Percentiles rank a stretch among this genome's conserved stretches.
These are phyloP conservation scores for Physocephala rufipes DNA, from an alignment of 2,888 invertebrate species.

Conservation along the genomic window DNA sequence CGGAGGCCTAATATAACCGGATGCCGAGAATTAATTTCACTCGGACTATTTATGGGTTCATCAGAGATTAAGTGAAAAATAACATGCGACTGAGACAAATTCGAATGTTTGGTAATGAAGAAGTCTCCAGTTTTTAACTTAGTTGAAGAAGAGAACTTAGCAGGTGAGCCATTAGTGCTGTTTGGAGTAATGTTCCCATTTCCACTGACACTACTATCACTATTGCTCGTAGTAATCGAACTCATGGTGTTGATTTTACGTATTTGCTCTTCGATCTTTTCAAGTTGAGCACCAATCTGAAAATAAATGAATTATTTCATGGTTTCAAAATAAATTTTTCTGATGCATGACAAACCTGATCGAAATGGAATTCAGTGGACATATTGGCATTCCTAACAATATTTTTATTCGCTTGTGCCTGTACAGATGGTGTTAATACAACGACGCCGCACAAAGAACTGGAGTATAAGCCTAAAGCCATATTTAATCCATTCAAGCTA, in stretches of 20 bases:
- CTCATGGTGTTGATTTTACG: slow-evolving; percentile 63
- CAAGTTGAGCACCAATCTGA: slow-evolving; percentile 85
- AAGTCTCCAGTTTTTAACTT: slow-evolving; percentile 84
- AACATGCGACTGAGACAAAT: slow-evolving; percentile 92
- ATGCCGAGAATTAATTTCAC: slow-evolving; percentile 95
- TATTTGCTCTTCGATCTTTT: slow-evolving; percentile 71
- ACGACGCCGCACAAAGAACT: slow-evolving; percentile 89
- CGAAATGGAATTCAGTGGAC: slow-evolving; percentile 96
- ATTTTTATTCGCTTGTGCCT: slow-evolving; percentile 61
- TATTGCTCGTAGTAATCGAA: slow-evolving; percentile 42
- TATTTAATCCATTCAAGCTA: slow-evolving; percentile 75
- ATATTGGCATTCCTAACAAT: slow-evolving; percentile 65
- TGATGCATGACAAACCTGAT: slow-evolving; percentile 51
- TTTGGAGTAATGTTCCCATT: slow-evolving; percentile 47
- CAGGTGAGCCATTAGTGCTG: slow-evolving; percentile 55
- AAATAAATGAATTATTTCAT: slow-evolving; percentile 17
- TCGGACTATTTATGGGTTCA: slow-evolving; percentile 73
- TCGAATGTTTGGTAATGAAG: slow-evolving; percentile 88
- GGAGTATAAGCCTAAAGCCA: slow-evolving; percentile 92
- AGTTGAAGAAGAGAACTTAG: slow-evolving; percentile 64
- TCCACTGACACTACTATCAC: slow-evolving; percentile 48
- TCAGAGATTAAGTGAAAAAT: slow-evolving; percentile 96
- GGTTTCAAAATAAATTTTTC: too few species aligned
- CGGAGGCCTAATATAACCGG: slow-evolving; percentile 93
- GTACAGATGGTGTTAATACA: slow-evolving; percentile 71